Conservation (phyloP, 2,113 vertebrate genomes). For the Ptychochromis oligacanthus region DNA sequence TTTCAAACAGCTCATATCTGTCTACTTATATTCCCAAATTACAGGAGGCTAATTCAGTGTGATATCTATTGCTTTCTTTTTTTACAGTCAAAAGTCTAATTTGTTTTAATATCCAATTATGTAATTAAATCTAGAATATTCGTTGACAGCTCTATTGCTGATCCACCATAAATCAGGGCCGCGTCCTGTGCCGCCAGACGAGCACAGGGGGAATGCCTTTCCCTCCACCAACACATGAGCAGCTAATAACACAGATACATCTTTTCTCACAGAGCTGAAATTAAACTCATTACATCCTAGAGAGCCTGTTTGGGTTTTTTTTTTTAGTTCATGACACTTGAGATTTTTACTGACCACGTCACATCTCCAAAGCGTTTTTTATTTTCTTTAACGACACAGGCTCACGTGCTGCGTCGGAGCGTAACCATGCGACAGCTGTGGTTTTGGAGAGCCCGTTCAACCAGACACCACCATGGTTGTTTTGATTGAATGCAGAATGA, state of each 20-base stretch:
- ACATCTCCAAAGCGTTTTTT: neutral
- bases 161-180: constrained; percentile 43
- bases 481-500: constrained; percentile 28
- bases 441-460: neutral
- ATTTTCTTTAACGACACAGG: neutral
- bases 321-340: neutral
- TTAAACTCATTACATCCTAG: neutral
- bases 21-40: neutral
- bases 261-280: neutral
- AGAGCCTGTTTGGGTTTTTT: neutral
- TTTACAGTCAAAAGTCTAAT: neutral
- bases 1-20: neutral
- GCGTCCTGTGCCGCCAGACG: constrained; percentile 20
- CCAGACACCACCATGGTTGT: neutral
- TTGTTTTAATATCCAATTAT: neutral
- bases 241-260: neutral
- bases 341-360: neutral
- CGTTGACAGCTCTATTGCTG: neutral
- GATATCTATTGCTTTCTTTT: neutral
- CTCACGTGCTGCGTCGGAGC: neutral
- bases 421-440: neutral
- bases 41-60: neutral
- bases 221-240: constrained; percentile 12
- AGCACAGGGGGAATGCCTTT: constrained; percentile 21
- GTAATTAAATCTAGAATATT: neutral